Evolutionary conservation across 2,888 invertebrate genomes (phyloP).

Genomic region (Hyalella azteca): DNA sequence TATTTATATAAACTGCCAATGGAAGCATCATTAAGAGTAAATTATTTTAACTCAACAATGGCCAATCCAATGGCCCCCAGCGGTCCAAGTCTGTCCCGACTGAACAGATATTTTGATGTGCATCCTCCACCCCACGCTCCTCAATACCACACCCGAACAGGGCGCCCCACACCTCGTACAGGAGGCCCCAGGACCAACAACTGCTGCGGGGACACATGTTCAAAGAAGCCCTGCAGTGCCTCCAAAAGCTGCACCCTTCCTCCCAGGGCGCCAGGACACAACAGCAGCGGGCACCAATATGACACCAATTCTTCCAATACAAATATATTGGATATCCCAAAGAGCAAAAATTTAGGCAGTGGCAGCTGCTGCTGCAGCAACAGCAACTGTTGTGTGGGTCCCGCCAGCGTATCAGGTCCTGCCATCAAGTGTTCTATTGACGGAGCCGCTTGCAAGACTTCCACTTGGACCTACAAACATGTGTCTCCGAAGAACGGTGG

Average conservation of each 20-base stretch:
- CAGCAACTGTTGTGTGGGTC: background rate
- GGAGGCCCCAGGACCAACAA: background rate
- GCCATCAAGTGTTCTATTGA: slow-evolving; percentile 46
- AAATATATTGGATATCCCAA: background rate
- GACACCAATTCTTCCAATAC: background rate
- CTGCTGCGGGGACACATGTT: background rate
- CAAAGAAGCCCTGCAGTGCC: background rate
- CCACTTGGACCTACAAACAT: slow-evolving; percentile 59
- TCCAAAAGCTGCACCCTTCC: background rate
- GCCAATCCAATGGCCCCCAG: background rate
- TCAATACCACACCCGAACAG: background rate
- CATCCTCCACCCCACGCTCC: slow-evolving; percentile 51
- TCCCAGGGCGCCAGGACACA: background rate
- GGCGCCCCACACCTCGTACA: background rate
- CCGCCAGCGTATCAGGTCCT: slow-evolving; percentile 13
- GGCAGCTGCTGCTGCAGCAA: background rate
- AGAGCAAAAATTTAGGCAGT: background rate
- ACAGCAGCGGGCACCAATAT: background rate
- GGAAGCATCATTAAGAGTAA: slow-evolving; percentile 8
- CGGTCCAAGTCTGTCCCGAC: slow-evolving; percentile 41
- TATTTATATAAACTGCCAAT: background rate
- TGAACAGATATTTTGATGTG: slow-evolving; percentile 56
- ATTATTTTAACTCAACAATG: background rate
- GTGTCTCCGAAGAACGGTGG: slow-evolving; percentile 47
- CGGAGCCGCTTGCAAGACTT: slow-evolving; percentile 57